phyloP scores from a whole-genome alignment of 2,113 vertebrate genomes.

The Asarcornis scutulata region DNA sequence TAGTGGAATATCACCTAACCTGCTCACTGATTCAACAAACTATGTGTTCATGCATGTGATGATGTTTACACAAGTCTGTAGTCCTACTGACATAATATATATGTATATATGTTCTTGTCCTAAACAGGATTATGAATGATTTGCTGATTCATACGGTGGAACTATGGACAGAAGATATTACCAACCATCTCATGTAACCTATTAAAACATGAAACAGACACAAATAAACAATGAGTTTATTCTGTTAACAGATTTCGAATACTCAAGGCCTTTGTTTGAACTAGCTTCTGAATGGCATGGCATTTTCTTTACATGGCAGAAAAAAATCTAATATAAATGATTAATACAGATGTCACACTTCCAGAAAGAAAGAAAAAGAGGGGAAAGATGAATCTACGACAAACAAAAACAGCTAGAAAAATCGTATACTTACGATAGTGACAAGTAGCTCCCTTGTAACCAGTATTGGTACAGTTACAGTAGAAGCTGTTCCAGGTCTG shows the following conservation, averaged over 20 bases:
- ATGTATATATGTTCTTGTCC: no score
- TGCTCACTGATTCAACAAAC: not conserved
- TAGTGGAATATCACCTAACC: not conserved
- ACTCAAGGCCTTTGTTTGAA: not conserved
- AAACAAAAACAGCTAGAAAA: not conserved
- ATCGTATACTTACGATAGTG: constrained; percentile 83
- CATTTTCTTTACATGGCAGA: not conserved
- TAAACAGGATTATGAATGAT: not conserved
- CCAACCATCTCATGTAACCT: not conserved
- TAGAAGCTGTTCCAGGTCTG: constrained; percentile 93
- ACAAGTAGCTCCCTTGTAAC: constrained; percentile 92
- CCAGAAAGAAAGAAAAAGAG: not conserved
- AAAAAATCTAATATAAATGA: not conserved
- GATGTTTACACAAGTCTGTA: not conserved
- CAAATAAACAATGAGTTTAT: not conserved
- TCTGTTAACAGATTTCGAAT: not conserved
- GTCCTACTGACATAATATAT: not conserved
- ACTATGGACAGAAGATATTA: not conserved
- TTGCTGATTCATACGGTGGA: not conserved
- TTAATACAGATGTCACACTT: not conserved
- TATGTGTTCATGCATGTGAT: not conserved
- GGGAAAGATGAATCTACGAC: not conserved
- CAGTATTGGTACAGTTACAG: constrained; percentile 89
- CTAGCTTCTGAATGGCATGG: not conserved
- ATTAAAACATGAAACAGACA: not conserved